phyloP scores from a whole-genome alignment of 2,113 vertebrate genomes.

The Microtus richardsoni region DNA sequence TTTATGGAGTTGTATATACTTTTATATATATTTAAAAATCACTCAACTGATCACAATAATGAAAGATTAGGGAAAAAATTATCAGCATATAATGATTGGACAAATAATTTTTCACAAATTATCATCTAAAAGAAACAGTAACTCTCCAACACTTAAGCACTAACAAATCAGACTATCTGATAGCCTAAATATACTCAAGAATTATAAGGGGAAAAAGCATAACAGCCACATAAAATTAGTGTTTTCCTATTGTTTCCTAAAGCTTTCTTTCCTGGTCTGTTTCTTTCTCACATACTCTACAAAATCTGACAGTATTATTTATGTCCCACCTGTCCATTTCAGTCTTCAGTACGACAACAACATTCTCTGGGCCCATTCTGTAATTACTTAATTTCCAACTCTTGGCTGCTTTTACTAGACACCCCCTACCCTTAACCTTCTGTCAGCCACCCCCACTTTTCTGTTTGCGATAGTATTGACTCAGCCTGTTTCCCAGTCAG shows the following conservation, averaged over 20 bases:
- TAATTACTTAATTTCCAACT: constrained; percentile 1
- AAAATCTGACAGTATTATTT: background rate
- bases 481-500: background rate
- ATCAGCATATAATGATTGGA: background rate
- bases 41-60: background rate
- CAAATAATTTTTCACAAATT: background rate
- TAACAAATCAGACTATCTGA: background rate
- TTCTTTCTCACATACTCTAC: background rate
- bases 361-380: background rate
- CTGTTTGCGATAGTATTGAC: background rate
- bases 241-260: background rate
- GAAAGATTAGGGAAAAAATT: background rate
- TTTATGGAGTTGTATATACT: background rate
- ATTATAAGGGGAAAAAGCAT: background rate
- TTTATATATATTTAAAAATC: background rate
- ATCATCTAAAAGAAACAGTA: constrained; percentile 13
- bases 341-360: background rate
- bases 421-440: background rate
- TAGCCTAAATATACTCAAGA: background rate
- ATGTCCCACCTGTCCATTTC: background rate
- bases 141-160: background rate
- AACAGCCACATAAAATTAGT: background rate
- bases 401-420: background rate
- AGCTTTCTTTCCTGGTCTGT: background rate
- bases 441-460: background rate